These are phyloP conservation scores for Steinernema carpocapsae DNA, from an alignment of 2,888 invertebrate species.

Conservation along the genomic window DNA sequence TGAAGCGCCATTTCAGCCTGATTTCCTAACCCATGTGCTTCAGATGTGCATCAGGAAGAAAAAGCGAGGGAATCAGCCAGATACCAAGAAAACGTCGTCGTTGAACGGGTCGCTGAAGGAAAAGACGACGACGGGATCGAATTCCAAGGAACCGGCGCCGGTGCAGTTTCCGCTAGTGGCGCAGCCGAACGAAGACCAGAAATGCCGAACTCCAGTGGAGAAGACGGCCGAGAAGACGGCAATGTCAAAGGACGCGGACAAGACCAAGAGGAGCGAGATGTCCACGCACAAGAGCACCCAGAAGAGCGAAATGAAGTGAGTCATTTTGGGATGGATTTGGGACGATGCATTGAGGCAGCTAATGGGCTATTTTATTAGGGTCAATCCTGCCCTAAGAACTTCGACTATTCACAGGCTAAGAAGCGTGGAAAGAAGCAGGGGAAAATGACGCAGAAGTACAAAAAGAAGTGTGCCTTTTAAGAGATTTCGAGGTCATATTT, in stretches of 20 bases:
- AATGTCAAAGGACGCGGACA: not conserved
- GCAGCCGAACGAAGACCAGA: too few species aligned
- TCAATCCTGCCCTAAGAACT: too few species aligned
- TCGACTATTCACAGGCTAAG: too few species aligned
- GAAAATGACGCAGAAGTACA: too few species aligned
- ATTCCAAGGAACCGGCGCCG: too few species aligned
- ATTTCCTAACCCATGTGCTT: not conserved
- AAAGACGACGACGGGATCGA: too few species aligned
- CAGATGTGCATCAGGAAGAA: constrained; percentile 6
- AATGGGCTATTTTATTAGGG: too few species aligned
- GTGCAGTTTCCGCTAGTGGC: too few species aligned
- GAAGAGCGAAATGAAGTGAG: constrained; percentile 1
- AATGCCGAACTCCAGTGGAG: not conserved
- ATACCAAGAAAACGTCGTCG: not conserved
- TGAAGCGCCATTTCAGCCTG: not conserved
- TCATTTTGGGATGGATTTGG: not conserved
- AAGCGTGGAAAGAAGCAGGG: too few species aligned
- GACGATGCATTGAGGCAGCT: not conserved
- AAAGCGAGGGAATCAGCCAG: not conserved
- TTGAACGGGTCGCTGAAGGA: not conserved
- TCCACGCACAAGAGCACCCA: not conserved
- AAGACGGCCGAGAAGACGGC: not conserved
- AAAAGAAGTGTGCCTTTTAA: too few species aligned
- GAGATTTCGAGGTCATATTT: too few species aligned
- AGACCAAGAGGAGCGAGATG: not conserved